phyloP scores from a whole-genome alignment of 2,797 vertebrate species.

The Galago senegalensis region DNA sequence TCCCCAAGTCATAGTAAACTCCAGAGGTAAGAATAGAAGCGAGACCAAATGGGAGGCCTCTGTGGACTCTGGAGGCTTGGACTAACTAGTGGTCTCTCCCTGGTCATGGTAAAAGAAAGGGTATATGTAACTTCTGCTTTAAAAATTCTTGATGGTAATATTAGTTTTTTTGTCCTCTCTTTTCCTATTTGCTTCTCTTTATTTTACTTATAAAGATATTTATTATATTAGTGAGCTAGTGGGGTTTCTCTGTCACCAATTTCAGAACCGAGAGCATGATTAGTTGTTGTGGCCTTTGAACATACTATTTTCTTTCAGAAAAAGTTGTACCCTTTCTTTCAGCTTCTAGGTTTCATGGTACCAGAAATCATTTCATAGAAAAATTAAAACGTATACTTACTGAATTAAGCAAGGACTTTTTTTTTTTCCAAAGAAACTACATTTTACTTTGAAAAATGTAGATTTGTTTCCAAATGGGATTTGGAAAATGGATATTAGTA shows the following conservation, averaged over 20 bases:
- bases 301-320: not conserved
- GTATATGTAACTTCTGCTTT: not conserved
- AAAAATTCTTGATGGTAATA: not conserved
- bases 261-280: slow-evolving; percentile 38
- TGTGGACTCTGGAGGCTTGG: not conserved
- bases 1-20: not conserved
- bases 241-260: not conserved
- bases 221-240: not conserved
- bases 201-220: not conserved
- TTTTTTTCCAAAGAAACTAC: not conserved
- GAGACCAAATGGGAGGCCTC: not conserved
- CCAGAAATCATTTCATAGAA: slow-evolving; percentile 5
- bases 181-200: not conserved
- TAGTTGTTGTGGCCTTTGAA: not conserved
- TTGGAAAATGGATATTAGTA: not conserved
- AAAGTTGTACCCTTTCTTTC: slow-evolving; percentile 1
- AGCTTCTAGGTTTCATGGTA: not conserved
- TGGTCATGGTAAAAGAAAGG: not conserved
- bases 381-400: slow-evolving; percentile 25
- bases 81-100: not conserved
- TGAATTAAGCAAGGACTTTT: not conserved
- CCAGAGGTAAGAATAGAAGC: not conserved
- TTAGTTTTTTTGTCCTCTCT: not conserved
- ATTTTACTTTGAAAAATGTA: slow-evolving; percentile 33
- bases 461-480: slow-evolving; percentile 32